Percentiles rank a stretch among this genome's conserved stretches.
Evolutionary conservation across 1,140 invertebrate genomes (phyloP).

Genomic region (Akabosia matsudoensis): DNA sequence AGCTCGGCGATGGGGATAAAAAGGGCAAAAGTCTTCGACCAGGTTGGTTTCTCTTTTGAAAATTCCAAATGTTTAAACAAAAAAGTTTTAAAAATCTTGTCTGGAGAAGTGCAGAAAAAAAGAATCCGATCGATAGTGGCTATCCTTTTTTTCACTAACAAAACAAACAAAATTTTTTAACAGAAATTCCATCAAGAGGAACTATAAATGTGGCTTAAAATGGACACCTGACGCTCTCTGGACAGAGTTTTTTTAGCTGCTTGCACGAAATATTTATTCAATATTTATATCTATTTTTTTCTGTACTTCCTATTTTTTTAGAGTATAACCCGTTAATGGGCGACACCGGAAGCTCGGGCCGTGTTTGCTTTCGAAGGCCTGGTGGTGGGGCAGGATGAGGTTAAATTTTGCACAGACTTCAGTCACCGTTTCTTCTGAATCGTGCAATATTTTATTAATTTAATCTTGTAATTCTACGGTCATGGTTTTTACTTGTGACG

Average conservation of each 20-base stretch:
- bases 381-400: constrained; percentile 37
- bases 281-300: neutral
- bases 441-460: too few relatives aligned
- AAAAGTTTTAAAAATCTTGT: too few relatives aligned
- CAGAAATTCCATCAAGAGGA: neutral
- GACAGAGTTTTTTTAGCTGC: too few relatives aligned
- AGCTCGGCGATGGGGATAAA: neutral
- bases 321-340: constrained; percentile 38
- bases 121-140: too few relatives aligned
- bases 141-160: too few relatives aligned
- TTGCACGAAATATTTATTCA: neutral
- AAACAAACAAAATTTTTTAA: neutral
- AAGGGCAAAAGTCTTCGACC: constrained; percentile 12
- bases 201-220: too few relatives aligned
- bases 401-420: constrained; percentile 27
- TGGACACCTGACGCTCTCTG: too few relatives aligned
- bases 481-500: too few relatives aligned
- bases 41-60: constrained; percentile 31
- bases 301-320: neutral
- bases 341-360: neutral
- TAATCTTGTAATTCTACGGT: too few relatives aligned
- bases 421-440: too few relatives aligned
- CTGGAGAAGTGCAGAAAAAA: too few relatives aligned
- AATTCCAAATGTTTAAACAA: neutral
- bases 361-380: constrained; percentile 31